Evolutionary conservation across 2,797 vertebrate species (phyloP).

Genomic region (Channallabes apus): DNA sequence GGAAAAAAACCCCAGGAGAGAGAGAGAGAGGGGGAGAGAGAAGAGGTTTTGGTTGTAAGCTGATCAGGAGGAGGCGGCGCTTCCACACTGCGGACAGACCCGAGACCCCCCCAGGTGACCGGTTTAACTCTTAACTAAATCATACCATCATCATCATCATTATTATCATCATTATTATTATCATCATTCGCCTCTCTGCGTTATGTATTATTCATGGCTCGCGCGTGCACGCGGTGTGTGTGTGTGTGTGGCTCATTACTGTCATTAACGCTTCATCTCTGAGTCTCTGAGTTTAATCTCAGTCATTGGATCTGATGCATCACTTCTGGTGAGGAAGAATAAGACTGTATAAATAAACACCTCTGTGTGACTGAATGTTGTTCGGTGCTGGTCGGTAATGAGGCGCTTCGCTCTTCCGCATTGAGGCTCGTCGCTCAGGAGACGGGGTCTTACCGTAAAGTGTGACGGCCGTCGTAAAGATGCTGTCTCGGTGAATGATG

Average conservation of each 20-base stretch:
- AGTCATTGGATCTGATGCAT: too few species aligned
- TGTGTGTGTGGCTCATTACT: neutral
- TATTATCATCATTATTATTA: too few species aligned
- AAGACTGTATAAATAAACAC: neutral
- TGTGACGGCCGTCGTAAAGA: neutral
- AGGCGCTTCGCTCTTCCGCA: constrained; percentile 4
- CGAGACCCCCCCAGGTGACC: neutral
- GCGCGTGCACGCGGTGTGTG: neutral
- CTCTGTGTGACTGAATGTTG: neutral
- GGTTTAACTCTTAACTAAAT: neutral
- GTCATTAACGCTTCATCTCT: neutral
- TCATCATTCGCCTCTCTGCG: too few species aligned
- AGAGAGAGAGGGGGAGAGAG: too few species aligned
- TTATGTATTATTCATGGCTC: neutral
- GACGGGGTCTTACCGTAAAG: constrained; percentile 4
- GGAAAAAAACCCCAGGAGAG: too few species aligned
- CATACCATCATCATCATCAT: neutral
- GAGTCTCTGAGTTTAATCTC: neutral
- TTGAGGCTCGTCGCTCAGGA: neutral
- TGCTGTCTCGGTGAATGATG: neutral
- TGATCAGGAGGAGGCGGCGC: constrained; percentile 71
- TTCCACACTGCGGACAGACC: constrained; percentile 61
- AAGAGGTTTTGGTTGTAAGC: constrained; percentile 65
- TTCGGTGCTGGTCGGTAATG: neutral
- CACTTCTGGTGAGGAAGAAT: neutral